Conservation (phyloP, 2,797 vertebrate genomes). For the Erethizon dorsatum region DNA sequence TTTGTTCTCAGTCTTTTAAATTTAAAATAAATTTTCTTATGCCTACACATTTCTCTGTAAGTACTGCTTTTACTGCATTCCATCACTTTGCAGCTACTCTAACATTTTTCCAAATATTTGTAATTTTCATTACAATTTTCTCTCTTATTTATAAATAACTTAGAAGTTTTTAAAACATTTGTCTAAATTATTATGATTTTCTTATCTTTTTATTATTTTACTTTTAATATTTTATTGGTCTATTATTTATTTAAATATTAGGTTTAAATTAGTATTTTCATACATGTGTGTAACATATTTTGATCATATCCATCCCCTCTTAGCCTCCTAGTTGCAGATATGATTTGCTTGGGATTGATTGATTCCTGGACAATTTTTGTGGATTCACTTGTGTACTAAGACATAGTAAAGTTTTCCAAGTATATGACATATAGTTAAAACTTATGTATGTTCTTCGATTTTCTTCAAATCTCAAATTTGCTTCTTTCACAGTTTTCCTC, state of each 20-base stretch:
- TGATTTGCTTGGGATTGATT: background rate
- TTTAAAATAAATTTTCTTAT: background rate
- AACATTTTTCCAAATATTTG: conserved; percentile 25
- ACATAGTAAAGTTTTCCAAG: background rate
- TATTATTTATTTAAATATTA: background rate
- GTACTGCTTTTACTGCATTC: background rate
- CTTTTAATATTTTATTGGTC: background rate
- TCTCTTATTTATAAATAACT: background rate
- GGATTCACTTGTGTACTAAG: background rate
- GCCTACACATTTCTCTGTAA: background rate
- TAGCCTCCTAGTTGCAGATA: background rate
- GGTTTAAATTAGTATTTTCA: background rate
- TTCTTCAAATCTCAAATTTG: background rate
- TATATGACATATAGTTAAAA: background rate
- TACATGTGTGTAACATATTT: background rate
- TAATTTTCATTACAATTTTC: background rate
- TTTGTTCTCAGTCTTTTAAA: background rate
- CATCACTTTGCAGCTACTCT: background rate
- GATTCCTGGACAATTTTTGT: background rate
- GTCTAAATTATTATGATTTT: background rate
- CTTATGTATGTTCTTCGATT: background rate
- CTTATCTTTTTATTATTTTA: conserved; percentile 29
- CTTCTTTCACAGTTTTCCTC: conserved; percentile 1
- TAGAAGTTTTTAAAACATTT: background rate
- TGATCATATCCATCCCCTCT: background rate